A percentile compares a stretch with the other conserved stretches of the same genome.
Evolutionary conservation across 1,140 invertebrate genomes (phyloP).

Genomic region (Oryctes rhinoceros): DNA sequence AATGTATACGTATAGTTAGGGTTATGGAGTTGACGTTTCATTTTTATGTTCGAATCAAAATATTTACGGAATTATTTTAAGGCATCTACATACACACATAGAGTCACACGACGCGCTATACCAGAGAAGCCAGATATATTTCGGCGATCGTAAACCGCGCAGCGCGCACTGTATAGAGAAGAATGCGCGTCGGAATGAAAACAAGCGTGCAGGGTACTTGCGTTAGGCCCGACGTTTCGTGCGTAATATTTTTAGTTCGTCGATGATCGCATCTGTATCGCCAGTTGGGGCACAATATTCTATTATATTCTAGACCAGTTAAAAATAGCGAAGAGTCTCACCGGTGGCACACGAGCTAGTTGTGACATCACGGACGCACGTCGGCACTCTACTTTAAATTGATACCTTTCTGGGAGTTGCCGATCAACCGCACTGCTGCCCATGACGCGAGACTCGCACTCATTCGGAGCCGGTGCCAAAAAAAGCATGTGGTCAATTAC

Average conservation of each 20-base stretch:
- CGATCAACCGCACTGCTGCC: slow-evolving; percentile 22
- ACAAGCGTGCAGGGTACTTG: slow-evolving; percentile 13
- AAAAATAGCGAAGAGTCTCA: slow-evolving; percentile 49
- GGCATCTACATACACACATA: slow-evolving; percentile 5
- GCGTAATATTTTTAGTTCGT: slow-evolving; percentile 35
- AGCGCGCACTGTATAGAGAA: slow-evolving; percentile 23
- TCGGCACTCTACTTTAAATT: slow-evolving; percentile 48
- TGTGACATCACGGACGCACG: slow-evolving; percentile 47
- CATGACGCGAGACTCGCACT: slow-evolving; percentile 41
- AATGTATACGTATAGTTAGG: neutral
- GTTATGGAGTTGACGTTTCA: slow-evolving; percentile 3
- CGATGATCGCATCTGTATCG: slow-evolving; percentile 29
- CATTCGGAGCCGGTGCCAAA: slow-evolving; percentile 42
- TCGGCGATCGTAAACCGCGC: slow-evolving; percentile 6
- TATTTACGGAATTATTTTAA: slow-evolving; percentile 22
- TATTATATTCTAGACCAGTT: slow-evolving; percentile 45
- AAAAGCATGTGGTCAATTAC: slow-evolving; percentile 41
- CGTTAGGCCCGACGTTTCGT: neutral
- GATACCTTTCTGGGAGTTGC: slow-evolving; percentile 54
- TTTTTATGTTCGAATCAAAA: slow-evolving; percentile 19
- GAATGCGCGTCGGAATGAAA: slow-evolving; percentile 25
- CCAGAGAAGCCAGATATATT: neutral
- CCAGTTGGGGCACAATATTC: slow-evolving; percentile 32
- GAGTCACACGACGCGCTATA: neutral
- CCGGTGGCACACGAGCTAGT: slow-evolving; percentile 46